These are phyloP conservation scores for Harpagifer antarcticus DNA, from an alignment of 2,797 vertebrate species.

Conservation along the genomic window DNA sequence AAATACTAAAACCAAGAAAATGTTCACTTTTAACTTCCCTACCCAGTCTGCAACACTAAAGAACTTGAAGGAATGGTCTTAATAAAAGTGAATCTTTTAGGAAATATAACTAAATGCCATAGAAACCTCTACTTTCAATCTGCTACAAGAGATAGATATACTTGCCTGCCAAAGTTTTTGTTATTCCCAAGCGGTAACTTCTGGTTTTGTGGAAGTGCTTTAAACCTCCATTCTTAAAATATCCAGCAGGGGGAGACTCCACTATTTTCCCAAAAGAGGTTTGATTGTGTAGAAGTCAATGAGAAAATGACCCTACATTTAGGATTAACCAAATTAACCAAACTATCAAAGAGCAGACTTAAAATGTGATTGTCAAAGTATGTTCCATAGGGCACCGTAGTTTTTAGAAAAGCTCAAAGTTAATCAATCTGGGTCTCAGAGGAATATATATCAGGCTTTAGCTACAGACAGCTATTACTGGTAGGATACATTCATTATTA, in stretches of 20 bases:
- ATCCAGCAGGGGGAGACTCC: too few species aligned
- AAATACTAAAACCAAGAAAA: background rate
- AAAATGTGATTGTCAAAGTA: background rate
- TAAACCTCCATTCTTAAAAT: too few species aligned
- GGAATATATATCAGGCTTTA: background rate
- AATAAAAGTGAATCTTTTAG: background rate
- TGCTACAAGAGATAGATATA: background rate
- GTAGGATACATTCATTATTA: background rate
- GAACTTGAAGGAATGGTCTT: background rate
- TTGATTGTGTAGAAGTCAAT: too few species aligned
- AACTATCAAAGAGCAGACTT: background rate
- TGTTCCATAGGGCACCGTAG: background rate
- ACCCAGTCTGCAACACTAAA: background rate
- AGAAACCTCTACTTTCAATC: background rate
- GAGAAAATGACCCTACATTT: too few species aligned
- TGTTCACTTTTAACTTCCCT: background rate
- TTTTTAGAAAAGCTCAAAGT: background rate
- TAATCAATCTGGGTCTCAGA: background rate
- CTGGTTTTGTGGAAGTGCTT: too few species aligned
- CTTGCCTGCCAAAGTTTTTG: background rate
- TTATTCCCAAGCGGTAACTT: too few species aligned
- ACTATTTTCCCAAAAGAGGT: too few species aligned
- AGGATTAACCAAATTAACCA: too few species aligned
- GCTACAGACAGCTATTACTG: background rate
- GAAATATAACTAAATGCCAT: background rate